Evolutionary conservation across 2,888 invertebrate genomes (phyloP).

Genomic region (Dryobota labecula): DNA sequence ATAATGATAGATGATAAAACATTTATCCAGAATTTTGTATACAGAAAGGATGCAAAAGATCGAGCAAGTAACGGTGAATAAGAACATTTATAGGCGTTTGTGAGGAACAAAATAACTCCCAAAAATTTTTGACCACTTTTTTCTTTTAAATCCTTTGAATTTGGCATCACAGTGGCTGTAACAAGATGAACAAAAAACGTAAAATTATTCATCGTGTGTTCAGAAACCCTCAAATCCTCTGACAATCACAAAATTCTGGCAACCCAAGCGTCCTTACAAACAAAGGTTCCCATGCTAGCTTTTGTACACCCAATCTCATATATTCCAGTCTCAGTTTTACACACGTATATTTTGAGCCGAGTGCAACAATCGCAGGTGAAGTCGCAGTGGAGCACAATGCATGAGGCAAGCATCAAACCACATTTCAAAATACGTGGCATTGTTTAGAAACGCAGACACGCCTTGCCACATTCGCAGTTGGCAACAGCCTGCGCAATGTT

Average conservation of each 20-base stretch:
- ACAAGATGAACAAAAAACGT: conserved; percentile 12
- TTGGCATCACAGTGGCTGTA: background rate
- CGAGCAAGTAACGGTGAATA: conserved; percentile 37
- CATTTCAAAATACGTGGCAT: conserved; percentile 63
- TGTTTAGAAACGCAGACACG: conserved; percentile 59
- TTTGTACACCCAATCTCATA: conserved; percentile 46
- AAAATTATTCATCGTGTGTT: conserved; percentile 15
- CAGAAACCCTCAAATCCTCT: conserved; percentile 13
- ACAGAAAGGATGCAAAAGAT: conserved; percentile 30
- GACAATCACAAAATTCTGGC: conserved; percentile 17
- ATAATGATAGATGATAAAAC: conserved; percentile 71
- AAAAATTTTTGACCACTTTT: background rate
- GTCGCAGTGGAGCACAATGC: conserved; percentile 53
- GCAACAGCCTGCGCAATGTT: conserved; percentile 40
- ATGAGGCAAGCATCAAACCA: conserved; percentile 54
- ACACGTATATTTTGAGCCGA: conserved; percentile 24
- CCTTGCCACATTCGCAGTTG: conserved; percentile 40
- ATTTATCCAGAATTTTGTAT: conserved; percentile 46
- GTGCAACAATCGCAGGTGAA: conserved; percentile 48
- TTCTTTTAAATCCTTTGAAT: conserved; percentile 15
- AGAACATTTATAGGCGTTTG: conserved; percentile 6
- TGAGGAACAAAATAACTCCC: conserved; percentile 17
- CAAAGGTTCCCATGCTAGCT: conserved; percentile 37
- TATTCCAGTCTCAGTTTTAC: conserved; percentile 35
- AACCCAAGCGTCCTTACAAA: conserved; percentile 37